Evolutionary conservation across 2,113 vertebrate genomes (phyloP), one percentile per base, ranked within the genome.

Genomic region (Elanus axillaris): DNA sequence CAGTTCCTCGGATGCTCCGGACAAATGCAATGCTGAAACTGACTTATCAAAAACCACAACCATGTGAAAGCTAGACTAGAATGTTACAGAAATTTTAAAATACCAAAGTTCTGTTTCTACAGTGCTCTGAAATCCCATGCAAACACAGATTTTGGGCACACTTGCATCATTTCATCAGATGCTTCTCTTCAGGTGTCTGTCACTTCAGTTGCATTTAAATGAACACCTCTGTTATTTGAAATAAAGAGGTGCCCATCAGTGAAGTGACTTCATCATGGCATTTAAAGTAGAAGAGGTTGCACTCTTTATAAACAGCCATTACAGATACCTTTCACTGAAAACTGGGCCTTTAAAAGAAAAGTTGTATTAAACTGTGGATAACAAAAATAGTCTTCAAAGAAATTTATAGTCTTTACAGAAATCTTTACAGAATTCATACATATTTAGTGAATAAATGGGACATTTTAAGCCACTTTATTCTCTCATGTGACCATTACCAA

Each of bases 371-470:
- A 71, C 42, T 17, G 50, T 1, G 7, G 29, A 11, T 52, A 87
- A 80, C 12, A 72, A 83, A 95, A 90, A 47, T 13, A 40, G 11
- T 58, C 29, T 90, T 69, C 40, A 85, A 75, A 87, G 55, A 60
- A 74, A 45, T 66, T 77, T 60, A 31, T 15, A 76, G 27, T 55
- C 9, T 67, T 62, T 40, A n/a, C 40, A 58, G 36, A 74, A 86
- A n/a, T 66, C 55, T 93, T 90, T 52, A 36, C 68, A 76, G 36
- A 26, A 88, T 91, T 86, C 34, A 75, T 40, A 75, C 8, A 11
- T 90, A 63, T 94, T 95, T 94, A 87, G 88, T 75, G 95, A 95
- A 80, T 73, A 94, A 95, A 47, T 34, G 96, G 73, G 74, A 90
- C 42, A 55, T 90, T 87, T 93, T 78, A 86, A 94, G 43, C 63